Conservation (phyloP, 2,888 invertebrate species). For the Prostheceraeus crozeri region DNA sequence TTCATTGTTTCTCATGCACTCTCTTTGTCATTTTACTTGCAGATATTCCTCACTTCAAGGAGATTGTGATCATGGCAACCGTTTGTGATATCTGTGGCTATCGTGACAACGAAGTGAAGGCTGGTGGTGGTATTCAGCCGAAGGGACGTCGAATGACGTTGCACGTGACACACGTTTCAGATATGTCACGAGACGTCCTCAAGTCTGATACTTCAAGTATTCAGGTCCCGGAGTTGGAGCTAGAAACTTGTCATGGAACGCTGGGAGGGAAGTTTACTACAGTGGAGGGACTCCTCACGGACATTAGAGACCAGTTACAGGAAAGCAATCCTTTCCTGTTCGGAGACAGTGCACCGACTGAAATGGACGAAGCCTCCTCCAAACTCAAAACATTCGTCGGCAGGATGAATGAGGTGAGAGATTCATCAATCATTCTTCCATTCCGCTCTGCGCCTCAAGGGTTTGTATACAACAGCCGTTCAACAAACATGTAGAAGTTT, state of each 20-base stretch:
- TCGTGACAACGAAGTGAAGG: constrained; percentile 89
- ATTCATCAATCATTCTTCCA: too few relatives aligned
- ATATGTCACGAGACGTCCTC: constrained; percentile 82
- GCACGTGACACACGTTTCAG: constrained; percentile 65
- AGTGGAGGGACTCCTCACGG: constrained; percentile 75
- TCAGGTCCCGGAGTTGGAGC: constrained; percentile 75
- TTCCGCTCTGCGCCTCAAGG: too few relatives aligned
- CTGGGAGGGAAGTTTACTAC: constrained; percentile 88
- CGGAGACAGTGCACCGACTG: constrained; percentile 70
- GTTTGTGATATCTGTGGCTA: constrained; percentile 80
- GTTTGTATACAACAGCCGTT: too few relatives aligned
- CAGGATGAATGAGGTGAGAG: too few relatives aligned
- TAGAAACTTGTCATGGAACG: constrained; percentile 71
- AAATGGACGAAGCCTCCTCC: too few relatives aligned
- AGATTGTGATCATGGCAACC: constrained; percentile 91
- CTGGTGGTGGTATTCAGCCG: constrained; percentile 77
- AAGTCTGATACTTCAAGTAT: constrained; percentile 80
- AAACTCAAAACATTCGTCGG: too few relatives aligned
- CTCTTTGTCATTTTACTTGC: too few relatives aligned
- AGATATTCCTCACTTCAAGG: constrained; percentile 91
- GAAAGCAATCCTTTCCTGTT: constrained; percentile 62
- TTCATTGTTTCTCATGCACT: too few relatives aligned
- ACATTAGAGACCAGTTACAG: constrained; percentile 64
- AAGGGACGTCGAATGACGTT: constrained; percentile 72
- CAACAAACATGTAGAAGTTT: too few relatives aligned